Conservation (phyloP, 2,797 vertebrate species). For the Eulemur mongoz region DNA sequence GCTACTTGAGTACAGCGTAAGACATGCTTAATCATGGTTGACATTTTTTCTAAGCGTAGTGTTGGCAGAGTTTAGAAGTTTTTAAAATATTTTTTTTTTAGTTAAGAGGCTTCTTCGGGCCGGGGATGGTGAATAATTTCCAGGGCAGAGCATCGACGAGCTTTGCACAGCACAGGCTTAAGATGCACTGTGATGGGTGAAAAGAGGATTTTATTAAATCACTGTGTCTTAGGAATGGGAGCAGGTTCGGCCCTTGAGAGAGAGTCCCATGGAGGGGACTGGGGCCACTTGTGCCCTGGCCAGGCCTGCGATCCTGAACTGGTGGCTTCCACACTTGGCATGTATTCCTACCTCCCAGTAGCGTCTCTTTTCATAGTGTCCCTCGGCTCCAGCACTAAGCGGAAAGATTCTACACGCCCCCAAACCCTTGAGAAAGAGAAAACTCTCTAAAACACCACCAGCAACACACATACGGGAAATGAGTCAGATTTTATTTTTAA, state of each 20-base stretch:
- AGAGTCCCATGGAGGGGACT: neutral
- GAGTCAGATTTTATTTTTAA: neutral
- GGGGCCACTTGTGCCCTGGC: neutral
- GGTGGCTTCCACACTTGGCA: neutral
- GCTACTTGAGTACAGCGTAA: neutral
- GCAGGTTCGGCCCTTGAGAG: neutral
- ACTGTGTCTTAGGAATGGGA: neutral
- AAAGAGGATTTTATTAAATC: neutral
- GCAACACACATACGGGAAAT: neutral
- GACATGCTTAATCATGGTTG: neutral
- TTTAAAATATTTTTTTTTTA: constrained; percentile 8
- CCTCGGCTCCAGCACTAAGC: neutral
- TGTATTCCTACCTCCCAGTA: neutral
- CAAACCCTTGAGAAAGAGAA: neutral
- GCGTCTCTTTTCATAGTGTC: neutral
- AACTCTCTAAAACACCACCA: neutral
- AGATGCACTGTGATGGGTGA: neutral
- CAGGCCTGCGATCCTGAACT: neutral
- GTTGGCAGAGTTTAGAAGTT: neutral
- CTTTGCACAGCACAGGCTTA: neutral
- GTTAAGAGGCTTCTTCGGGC: neutral
- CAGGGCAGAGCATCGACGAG: neutral
- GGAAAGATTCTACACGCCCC: neutral
- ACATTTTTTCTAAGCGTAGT: constrained; percentile 2
- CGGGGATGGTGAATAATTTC: neutral